Base-by-base conservation (phyloP, 2,888 invertebrate species). In the Eupeodes latifasciatus region DNA sequence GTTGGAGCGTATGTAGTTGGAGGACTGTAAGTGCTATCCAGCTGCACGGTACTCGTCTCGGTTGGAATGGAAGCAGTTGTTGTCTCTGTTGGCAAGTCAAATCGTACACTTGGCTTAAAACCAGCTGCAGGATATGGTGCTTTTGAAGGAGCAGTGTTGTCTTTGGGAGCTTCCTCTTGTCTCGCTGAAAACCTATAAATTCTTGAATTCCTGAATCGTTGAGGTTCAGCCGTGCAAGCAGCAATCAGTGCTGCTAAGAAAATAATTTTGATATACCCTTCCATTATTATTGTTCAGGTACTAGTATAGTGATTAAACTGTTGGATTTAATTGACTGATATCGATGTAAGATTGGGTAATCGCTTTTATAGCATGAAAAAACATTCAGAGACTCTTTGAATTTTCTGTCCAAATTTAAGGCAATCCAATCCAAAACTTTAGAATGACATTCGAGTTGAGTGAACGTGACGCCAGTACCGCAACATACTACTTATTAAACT, bases 51-150 rank as follows among this genome's bases (percentile, higher is more conserved):
- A 51, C 62, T 75, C 5, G 51, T 59, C 12, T 74, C 74, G 5
- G 74, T 84, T 61, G 87, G 84, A 40, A 62, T 0, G 40, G 40
- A 5, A 40, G 62, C 49, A 34, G 74, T 74, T 59, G 74, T 74
- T 14, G 74, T 75, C 9, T 75, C 75, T n/a, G 88, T 88, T 62
- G 88, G 88, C 34, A 88, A 78, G 7, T 88, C 88, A 57, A 88
- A 88, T 66, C 78, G 85, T 12, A 66, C 91, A 76, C 92, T 90
- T 0, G 93, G 93, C 10, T 89, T 89, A 47, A 91, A 55, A 0
- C 92, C 92, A 47, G 93, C 91, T 59, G 93, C 88, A 51, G 93
- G 92, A 90, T 93, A 92, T 16, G 92, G 92, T 0, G 91, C 91
- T 34, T 79, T 71, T 27, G 64, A 44, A 49, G 64, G 55, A 40